Conservation (phyloP, 2,888 invertebrate species). For the Tineola bisselliella region DNA sequence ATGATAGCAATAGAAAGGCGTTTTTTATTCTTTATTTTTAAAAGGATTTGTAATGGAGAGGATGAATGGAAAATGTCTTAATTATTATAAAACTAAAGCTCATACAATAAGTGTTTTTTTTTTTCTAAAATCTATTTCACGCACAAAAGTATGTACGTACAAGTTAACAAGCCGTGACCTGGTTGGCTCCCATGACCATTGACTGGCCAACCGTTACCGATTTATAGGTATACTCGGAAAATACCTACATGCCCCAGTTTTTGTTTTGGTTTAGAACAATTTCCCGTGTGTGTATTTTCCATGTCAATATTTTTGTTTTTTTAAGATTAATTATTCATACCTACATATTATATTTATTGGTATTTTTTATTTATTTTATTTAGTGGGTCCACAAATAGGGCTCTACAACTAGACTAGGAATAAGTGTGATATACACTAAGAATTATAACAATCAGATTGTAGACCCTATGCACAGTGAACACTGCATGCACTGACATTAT, state of each 20-base stretch:
- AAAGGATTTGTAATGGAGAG: no score
- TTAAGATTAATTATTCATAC: no score
- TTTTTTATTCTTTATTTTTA: neutral
- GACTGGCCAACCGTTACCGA: neutral
- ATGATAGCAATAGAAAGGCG: neutral
- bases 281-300: neutral
- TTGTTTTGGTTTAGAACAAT: neutral
- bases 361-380: no score
- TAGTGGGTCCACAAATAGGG: no score
- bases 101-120: neutral
- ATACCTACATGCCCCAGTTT: neutral
- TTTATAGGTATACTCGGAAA: neutral
- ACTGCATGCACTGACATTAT: no score
- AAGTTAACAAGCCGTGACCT: neutral
- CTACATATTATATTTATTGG: neutral
- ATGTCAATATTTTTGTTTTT: no score
- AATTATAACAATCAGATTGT: no score
- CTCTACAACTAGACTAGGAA: no score
- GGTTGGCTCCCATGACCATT: neutral
- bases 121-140: neutral
- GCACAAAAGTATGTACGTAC: neutral
- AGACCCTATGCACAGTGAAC: no score
- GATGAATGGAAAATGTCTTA: no score
- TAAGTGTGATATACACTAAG: no score
- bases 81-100: no score